A percentile compares a stretch with the other conserved stretches of the same genome.
Conservation (phyloP, 2,113 vertebrate species). For the Crotalus helleri region DNA sequence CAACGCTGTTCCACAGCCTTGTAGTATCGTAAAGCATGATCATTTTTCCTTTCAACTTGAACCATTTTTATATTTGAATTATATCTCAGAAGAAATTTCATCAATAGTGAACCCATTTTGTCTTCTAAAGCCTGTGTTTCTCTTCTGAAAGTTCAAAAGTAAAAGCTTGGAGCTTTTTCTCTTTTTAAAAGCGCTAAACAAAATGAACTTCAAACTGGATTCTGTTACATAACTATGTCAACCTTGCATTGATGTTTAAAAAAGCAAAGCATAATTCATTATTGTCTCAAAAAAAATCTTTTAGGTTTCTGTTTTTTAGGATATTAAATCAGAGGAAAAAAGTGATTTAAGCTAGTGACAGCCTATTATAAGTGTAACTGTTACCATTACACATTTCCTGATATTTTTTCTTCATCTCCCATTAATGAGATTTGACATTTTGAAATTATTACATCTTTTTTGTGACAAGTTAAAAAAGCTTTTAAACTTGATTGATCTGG, state of each 20-base stretch:
- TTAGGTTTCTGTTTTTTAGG: slow-evolving; percentile 61
- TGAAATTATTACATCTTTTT: slow-evolving; percentile 8
- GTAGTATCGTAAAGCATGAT: too few relatives aligned
- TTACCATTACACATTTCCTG: slow-evolving; percentile 19
- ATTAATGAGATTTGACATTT: slow-evolving; percentile 14
- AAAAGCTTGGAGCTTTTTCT: background rate
- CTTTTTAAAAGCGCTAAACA: slow-evolving; percentile 8
- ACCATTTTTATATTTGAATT: too few relatives aligned
- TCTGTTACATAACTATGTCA: slow-evolving; percentile 38
- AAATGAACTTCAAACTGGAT: slow-evolving; percentile 53
- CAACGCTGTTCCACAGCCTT: too few relatives aligned
- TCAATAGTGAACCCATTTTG: too few relatives aligned
- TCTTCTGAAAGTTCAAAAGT: too few relatives aligned
- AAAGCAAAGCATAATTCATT: slow-evolving; percentile 15
- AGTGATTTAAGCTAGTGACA: slow-evolving; percentile 24
- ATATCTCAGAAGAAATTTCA: too few relatives aligned
- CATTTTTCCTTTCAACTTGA: too few relatives aligned
- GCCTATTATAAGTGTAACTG: slow-evolving; percentile 6
- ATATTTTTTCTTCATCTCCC: slow-evolving; percentile 19
- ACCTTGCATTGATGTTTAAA: slow-evolving; percentile 46
- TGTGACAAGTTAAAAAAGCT: background rate
- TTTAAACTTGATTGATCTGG: background rate
- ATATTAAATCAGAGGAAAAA: slow-evolving; percentile 17
- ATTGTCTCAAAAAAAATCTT: slow-evolving; percentile 47
- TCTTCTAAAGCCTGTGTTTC: too few relatives aligned